Percentiles rank a stretch among this genome's conserved stretches.
phyloP scores from a whole-genome alignment of 2,797 vertebrate genomes.

The Neosilurus hyrtlii region DNA sequence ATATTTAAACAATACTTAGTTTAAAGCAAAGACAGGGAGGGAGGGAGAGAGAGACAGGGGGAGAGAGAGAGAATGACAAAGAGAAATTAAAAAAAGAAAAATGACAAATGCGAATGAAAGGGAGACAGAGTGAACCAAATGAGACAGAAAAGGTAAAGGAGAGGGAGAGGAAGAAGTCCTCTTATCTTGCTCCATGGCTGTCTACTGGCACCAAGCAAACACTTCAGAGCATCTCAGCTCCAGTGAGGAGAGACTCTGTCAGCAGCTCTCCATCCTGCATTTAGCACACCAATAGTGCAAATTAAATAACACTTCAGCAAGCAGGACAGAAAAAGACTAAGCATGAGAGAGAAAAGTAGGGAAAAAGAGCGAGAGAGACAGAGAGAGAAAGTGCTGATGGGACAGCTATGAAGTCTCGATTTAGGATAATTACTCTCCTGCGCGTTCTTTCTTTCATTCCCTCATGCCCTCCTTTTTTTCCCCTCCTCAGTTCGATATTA shows the following conservation, averaged over 20 bases:
- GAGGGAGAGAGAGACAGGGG: slow-evolving; percentile 23
- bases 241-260: slow-evolving; percentile 50
- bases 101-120: slow-evolving; percentile 25
- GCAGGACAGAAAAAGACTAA: slow-evolving; percentile 34
- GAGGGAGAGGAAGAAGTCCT: slow-evolving; percentile 4
- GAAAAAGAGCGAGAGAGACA: slow-evolving; percentile 16
- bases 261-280: slow-evolving; percentile 68
- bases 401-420: slow-evolving; percentile 75
- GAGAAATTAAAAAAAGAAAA: slow-evolving; percentile 13
- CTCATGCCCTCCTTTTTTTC: slow-evolving; percentile 42
- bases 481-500: slow-evolving; percentile 65
- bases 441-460: slow-evolving; percentile 60
- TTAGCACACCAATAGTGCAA: slow-evolving; percentile 68
- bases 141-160: slow-evolving; percentile 21
- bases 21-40: not conserved
- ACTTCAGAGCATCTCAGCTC: slow-evolving; percentile 45
- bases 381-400: slow-evolving; percentile 65
- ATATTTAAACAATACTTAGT: too few relatives aligned
- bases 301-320: slow-evolving; percentile 51
- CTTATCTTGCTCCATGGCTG: slow-evolving; percentile 24
- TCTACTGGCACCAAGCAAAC: slow-evolving; percentile 41
- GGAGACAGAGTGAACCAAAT: slow-evolving; percentile 23
- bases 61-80: slow-evolving; percentile 21
- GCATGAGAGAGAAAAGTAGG: slow-evolving; percentile 27
- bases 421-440: slow-evolving; percentile 73